A percentile compares a stretch with the other conserved stretches of the same genome.
Conservation (phyloP, 2,113 vertebrate genomes). For the Mesoclemmys tuberculata region DNA sequence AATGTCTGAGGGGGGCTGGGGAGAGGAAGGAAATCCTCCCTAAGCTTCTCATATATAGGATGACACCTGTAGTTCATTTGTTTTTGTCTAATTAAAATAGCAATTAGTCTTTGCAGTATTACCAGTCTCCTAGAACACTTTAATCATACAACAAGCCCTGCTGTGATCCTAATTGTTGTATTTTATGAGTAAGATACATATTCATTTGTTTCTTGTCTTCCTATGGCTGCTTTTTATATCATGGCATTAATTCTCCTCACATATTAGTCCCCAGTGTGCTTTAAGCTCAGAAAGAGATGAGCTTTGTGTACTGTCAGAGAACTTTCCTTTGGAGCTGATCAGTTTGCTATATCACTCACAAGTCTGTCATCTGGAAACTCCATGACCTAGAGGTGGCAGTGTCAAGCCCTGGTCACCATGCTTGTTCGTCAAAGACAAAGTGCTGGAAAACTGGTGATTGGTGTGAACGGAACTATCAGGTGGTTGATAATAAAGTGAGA, state of each 20-base stretch:
- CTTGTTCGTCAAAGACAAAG: constrained; percentile 16
- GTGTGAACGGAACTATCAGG: not conserved
- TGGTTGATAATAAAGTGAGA: not conserved
- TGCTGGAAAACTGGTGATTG: not conserved
- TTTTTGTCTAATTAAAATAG: constrained; percentile 54
- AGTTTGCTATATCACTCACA: not conserved
- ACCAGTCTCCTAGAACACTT: constrained; percentile 38
- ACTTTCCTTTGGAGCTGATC: constrained; percentile 14
- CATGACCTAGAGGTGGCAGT: not conserved
- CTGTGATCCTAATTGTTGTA: not conserved
- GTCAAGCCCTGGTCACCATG: not conserved
- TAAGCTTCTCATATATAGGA: not conserved
- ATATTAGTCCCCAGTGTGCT: not conserved
- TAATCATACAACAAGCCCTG: not conserved
- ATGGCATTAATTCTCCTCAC: constrained; percentile 22
- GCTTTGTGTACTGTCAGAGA: not conserved
- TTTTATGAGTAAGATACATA: not conserved
- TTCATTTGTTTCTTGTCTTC: not conserved
- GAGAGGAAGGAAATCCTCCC: not conserved
- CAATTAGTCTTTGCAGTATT: constrained; percentile 35
- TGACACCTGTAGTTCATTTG: constrained; percentile 24
- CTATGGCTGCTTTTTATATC: not conserved
- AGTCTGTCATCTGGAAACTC: constrained; percentile 18
- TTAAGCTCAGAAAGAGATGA: not conserved
- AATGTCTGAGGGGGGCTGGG: not conserved